A percentile compares a stretch with the other conserved stretches of the same genome.
Conservation (phyloP, 1,140 invertebrate species). For the Drosophila kikkawai region DNA sequence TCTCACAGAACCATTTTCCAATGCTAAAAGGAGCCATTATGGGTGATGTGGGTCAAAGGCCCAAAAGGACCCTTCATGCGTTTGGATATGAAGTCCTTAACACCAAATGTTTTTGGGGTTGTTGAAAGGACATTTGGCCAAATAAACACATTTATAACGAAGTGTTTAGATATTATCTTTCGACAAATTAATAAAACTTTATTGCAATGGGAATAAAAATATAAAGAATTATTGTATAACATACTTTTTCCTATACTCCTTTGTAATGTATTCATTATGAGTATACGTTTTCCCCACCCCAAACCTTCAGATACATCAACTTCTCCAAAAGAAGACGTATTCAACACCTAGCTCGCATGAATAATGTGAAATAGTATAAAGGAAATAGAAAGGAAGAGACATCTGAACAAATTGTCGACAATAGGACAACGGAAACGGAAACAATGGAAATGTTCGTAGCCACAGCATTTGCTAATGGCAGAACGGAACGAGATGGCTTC, state of each 20-base stretch:
- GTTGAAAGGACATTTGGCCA: not conserved
- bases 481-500: not conserved
- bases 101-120: not conserved
- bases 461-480: conserved; percentile 44
- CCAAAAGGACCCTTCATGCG: not conserved
- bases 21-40: conserved; percentile 1
- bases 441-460: conserved; percentile 27
- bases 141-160: not conserved
- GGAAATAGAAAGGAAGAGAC: conserved; percentile 11
- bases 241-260: not conserved
- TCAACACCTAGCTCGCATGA: conserved; percentile 57
- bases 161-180: not conserved
- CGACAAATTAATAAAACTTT: conserved; percentile 1
- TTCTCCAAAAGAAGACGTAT: conserved; percentile 21
- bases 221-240: not conserved
- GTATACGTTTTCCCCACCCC: not conserved
- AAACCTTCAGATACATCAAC: conserved; percentile 35
- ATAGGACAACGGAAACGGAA: conserved; percentile 32
- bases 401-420: conserved; percentile 50
- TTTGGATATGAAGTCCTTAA: not conserved
- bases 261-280: not conserved
- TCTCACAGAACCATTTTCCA: not conserved
- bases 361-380: conserved; percentile 38
- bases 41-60: conserved; percentile 3
- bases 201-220: not conserved